These are phyloP conservation scores for Meloidogyne hapla DNA, from an alignment of 1,140 invertebrate genomes.

Conservation along the genomic window DNA sequence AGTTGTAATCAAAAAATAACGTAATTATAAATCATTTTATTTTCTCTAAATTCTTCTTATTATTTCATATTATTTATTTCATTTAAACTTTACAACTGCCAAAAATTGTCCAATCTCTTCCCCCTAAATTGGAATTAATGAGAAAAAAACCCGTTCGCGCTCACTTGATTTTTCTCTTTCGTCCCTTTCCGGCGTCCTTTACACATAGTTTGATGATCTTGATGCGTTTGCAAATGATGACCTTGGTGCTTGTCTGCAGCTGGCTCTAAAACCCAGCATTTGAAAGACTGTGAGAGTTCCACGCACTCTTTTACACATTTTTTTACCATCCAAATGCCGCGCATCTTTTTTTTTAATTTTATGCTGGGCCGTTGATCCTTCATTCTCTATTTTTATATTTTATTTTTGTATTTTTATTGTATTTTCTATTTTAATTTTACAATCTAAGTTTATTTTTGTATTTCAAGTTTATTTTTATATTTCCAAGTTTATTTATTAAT, in stretches of 20 bases:
- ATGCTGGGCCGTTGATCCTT: constrained; percentile 1
- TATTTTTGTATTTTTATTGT: background rate
- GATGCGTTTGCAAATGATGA: background rate
- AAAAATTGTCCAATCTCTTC: background rate
- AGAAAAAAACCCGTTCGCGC: constrained; percentile 2
- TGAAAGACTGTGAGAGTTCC: constrained; percentile 1
- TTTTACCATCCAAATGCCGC: constrained; percentile 2
- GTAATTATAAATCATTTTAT: too few relatives aligned
- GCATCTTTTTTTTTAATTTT: background rate
- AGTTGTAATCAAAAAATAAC: too few relatives aligned
- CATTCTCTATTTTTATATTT: background rate
- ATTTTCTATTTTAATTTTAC: too few relatives aligned
- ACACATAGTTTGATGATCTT: background rate
- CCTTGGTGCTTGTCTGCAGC: constrained; percentile 4
- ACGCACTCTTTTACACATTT: background rate
- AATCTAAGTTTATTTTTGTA: background rate
- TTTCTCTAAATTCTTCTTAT: background rate
- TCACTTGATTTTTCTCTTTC: background rate
- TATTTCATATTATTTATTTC: background rate
- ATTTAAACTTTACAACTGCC: background rate
- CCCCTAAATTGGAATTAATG: background rate
- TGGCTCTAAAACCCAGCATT: background rate
- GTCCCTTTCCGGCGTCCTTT: background rate
- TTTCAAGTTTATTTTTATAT: background rate
- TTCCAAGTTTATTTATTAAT: background rate